Conservation (phyloP, 2,888 invertebrate species). For the Drosophila helvetica region DNA sequence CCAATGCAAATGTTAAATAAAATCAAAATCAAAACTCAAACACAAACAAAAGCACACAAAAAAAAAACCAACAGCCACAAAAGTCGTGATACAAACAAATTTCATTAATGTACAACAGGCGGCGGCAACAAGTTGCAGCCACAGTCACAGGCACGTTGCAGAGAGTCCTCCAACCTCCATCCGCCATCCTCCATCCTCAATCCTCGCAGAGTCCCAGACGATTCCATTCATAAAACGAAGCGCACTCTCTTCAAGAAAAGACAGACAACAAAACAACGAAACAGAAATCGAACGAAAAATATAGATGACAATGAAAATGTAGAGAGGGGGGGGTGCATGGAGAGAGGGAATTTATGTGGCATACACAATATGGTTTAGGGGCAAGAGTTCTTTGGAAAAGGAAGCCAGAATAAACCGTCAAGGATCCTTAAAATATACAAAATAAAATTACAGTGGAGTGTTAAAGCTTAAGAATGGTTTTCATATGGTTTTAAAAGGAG, state of each 20-base stretch:
- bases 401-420: constrained; percentile 9
- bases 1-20: constrained; percentile 56
- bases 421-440: not conserved
- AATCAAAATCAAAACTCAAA: constrained; percentile 40
- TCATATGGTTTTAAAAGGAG: not conserved
- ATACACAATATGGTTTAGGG: constrained; percentile 63
- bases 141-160: constrained; percentile 8
- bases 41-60: constrained; percentile 62
- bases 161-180: constrained; percentile 4
- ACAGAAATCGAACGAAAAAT: constrained; percentile 33
- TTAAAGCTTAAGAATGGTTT: not conserved
- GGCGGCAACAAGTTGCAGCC: constrained; percentile 75
- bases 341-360: constrained; percentile 60
- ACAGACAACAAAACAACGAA: constrained; percentile 58
- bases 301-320: constrained; percentile 65
- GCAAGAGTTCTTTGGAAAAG: constrained; percentile 45
- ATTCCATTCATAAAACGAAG: constrained; percentile 76
- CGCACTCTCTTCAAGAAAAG: constrained; percentile 52
- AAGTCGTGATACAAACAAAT: constrained; percentile 82
- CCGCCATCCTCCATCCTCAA: constrained; percentile 2
- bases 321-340: not conserved
- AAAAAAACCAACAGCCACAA: constrained; percentile 68
- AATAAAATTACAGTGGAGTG: constrained; percentile 5
- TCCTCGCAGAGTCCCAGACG: constrained; percentile 35
- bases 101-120: constrained; percentile 80